These are phyloP conservation scores for Paradoxurus hermaphroditus DNA, from an alignment of 2,113 vertebrate genomes.

Conservation along the genomic window DNA sequence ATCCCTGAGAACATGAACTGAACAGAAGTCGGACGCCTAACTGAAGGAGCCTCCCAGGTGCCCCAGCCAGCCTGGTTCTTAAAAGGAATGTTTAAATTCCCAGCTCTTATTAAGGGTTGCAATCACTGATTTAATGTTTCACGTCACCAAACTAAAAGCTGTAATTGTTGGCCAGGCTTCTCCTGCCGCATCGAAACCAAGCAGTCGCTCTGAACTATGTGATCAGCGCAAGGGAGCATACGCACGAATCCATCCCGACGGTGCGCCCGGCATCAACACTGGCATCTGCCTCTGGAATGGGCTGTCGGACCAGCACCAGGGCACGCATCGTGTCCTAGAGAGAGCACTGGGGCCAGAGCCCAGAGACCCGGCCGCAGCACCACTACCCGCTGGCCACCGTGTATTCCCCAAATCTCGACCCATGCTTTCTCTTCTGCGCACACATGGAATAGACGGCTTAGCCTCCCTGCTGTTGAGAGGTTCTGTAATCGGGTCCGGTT, in stretches of 20 bases:
- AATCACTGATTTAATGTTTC: neutral
- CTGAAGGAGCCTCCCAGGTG: neutral
- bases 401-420: too few species aligned
- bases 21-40: neutral
- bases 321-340: neutral
- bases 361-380: neutral
- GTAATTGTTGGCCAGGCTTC: neutral
- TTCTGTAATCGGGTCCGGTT: neutral
- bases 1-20: neutral
- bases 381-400: accelerated
- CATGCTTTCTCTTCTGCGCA: neutral
- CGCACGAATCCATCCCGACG: neutral
- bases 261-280: neutral
- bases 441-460: neutral
- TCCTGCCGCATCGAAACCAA: neutral
- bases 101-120: neutral
- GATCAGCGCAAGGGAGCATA: neutral
- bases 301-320: neutral
- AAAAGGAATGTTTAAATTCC: neutral
- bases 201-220: neutral
- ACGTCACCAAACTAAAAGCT: neutral
- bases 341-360: too few species aligned
- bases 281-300: neutral
- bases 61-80: neutral
- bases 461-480: neutral